Base-by-base conservation (phyloP, 2,113 vertebrate species). In the Myanophis thanlyinensis region DNA sequence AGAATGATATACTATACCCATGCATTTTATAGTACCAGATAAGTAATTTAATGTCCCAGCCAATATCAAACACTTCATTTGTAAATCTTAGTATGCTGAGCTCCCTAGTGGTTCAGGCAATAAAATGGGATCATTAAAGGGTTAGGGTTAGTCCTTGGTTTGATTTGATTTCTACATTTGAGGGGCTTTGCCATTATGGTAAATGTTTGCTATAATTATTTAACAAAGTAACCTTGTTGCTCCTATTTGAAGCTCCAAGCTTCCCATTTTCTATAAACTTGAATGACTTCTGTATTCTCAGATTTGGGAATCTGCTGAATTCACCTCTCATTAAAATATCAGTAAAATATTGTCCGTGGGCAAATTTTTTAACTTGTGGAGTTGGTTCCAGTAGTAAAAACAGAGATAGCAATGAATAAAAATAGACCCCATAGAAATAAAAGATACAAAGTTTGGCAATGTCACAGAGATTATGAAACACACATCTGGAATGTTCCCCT, bases 201-300 rank as follows among this genome's bases (percentile, higher is more conserved):
- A 98, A 98, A 98, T 98, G 97, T 98, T 98, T 97, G 97, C 97
- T 97, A 95, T 98, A 97, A 97, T 98, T 98, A 97, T 98, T 97
- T 97, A 96, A 96, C 96, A 95, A 96, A 97, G 95, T 94, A 97
- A 96, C 97, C 96, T 96, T 89, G 92, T 96, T 95, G 93, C 93
- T 95, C 95, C 93, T 95, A 93, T 97, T 97, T 97, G 94, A 93
- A 93, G 95, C 90, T 95, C 95, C 93, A 94, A 95, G 96, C 95
- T 95, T 96, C 27, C 89, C 73, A 25, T 11, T 88, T 95, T 46
- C 0, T 25, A 52, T 67, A 91, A 94, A 80, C 56, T 95, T 85
- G 90, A 90, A 87, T 62, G 67, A 93, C 11, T 94, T 1, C 48
- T 87, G 87, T 92, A 94, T 49, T 94, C 91, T 92, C 88, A 48